phyloP scores from a whole-genome alignment of 2,888 invertebrate species.

The Merodon equestris region DNA sequence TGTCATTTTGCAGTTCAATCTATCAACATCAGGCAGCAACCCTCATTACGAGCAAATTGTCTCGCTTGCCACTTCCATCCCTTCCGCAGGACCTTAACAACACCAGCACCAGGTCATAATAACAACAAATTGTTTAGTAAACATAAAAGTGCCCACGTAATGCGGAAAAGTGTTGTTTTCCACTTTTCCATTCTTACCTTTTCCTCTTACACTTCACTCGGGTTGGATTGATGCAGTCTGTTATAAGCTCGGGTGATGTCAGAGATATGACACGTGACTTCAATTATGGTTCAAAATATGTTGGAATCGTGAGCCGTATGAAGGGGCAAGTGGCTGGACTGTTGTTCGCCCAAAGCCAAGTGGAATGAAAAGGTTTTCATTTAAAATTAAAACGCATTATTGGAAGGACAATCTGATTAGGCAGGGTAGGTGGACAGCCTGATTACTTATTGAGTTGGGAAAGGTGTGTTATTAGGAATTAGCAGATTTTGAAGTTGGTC shows the following conservation, averaged over 20 bases:
- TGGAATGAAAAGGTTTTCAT: conserved; percentile 14
- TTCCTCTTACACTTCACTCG: not conserved
- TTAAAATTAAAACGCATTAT: conserved; percentile 39
- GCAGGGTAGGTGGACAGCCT: not conserved
- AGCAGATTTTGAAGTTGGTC: too few species aligned
- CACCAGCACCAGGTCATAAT: conserved; percentile 46
- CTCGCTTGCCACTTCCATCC: conserved; percentile 51
- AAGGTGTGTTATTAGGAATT: too few species aligned
- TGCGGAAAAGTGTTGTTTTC: conserved; percentile 52
- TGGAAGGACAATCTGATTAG: conserved; percentile 34
- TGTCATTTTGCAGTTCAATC: conserved; percentile 38
- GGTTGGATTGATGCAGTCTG: conserved; percentile 5
- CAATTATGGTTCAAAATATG: conserved; percentile 53
- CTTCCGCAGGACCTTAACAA: not conserved
- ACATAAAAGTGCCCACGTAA: conserved; percentile 64
- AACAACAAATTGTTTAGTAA: conserved; percentile 66
- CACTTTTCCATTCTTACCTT: conserved; percentile 31
- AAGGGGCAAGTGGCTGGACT: conserved; percentile 4
- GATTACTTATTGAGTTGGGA: too few species aligned
- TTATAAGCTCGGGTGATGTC: conserved; percentile 41
- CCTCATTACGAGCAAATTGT: conserved; percentile 56
- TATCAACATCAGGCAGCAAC: conserved; percentile 41
- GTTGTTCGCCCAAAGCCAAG: too few species aligned
- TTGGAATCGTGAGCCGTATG: conserved; percentile 39
- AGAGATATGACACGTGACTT: conserved; percentile 66